A percentile compares a stretch with the other conserved stretches of the same genome.
Evolutionary conservation across 2,113 vertebrate species (phyloP).

Genomic region (Micromys minutus): DNA sequence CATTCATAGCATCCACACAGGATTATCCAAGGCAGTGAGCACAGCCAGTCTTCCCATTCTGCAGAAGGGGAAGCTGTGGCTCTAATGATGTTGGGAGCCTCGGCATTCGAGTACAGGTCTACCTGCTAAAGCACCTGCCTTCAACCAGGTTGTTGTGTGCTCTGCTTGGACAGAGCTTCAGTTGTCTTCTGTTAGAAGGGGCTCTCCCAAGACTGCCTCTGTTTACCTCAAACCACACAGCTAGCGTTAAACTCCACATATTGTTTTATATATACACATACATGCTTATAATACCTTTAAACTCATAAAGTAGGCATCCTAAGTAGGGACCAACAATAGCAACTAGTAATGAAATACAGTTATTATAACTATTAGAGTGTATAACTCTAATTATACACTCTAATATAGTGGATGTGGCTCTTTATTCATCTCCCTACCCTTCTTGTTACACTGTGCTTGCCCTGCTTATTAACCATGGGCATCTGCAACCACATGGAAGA

Average conservation of each 20-base stretch:
- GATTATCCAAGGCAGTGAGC: fast-evolving
- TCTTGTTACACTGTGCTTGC: background rate
- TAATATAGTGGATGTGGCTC: background rate
- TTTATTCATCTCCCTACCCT: background rate
- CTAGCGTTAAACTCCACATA: background rate
- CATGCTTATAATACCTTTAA: background rate
- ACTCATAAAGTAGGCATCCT: background rate
- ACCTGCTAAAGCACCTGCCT: background rate
- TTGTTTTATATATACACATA: background rate
- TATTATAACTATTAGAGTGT: too few species aligned
- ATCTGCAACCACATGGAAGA: background rate
- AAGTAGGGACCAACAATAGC: background rate
- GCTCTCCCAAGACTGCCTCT: background rate
- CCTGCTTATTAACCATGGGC: background rate
- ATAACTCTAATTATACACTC: too few species aligned
- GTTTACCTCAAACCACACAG: background rate
- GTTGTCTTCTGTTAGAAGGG: background rate
- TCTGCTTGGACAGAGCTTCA: background rate
- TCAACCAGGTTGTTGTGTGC: background rate
- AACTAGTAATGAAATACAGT: background rate
- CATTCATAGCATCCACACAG: background rate
- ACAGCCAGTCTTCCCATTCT: too few species aligned
- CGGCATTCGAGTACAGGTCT: background rate
- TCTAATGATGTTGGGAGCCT: background rate
- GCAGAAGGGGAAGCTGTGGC: background rate